Percentiles rank a stretch among this genome's conserved stretches.
Evolutionary conservation across 2,113 vertebrate genomes (phyloP).

Genomic region (Hystrix brachyura): DNA sequence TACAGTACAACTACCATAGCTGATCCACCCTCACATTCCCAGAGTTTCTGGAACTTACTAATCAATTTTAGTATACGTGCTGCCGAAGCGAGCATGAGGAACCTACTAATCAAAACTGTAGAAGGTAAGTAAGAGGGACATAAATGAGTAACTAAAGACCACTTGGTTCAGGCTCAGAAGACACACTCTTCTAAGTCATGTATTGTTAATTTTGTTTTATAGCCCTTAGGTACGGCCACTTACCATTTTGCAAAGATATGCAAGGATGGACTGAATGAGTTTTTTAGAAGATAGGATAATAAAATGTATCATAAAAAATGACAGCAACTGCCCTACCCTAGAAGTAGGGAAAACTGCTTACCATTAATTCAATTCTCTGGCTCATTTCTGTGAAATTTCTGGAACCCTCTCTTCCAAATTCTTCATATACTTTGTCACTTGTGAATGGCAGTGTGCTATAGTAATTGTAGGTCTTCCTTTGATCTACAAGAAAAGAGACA

Average conservation of each 20-base stretch:
- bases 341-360: conserved; percentile 43
- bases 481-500: conserved; percentile 69
- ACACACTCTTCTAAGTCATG: background rate
- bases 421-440: conserved; percentile 75
- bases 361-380: conserved; percentile 81
- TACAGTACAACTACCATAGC: background rate
- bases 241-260: conserved; percentile 22
- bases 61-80: background rate
- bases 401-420: conserved; percentile 81
- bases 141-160: background rate
- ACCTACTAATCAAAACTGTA: background rate
- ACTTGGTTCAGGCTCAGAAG: background rate
- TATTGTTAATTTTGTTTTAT: conserved; percentile 21
- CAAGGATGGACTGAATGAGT: background rate
- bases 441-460: conserved; percentile 79
- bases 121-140: background rate
- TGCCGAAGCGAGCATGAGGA: too few species aligned
- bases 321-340: background rate
- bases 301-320: background rate
- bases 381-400: conserved; percentile 83
- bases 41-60: background rate
- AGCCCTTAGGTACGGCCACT: background rate
- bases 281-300: background rate
- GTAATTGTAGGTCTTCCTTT: conserved; percentile 78
- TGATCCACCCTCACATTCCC: background rate